Conservation (phyloP, 2,113 vertebrate species). For the Rhodinocichla rosea region DNA sequence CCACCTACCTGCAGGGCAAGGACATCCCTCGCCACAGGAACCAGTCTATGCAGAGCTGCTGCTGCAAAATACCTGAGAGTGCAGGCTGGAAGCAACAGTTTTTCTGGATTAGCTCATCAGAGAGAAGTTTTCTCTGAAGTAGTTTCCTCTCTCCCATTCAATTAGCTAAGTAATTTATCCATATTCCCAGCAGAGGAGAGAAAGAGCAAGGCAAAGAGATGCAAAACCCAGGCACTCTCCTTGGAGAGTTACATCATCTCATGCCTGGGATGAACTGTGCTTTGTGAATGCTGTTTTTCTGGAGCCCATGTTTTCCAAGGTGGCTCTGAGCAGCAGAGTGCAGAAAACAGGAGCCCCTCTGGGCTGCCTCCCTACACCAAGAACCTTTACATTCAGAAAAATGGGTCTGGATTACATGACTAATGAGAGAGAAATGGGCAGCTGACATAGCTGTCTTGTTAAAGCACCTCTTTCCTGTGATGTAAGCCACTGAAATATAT, state of each 20-base stretch:
- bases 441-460: not conserved
- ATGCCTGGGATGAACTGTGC: not conserved
- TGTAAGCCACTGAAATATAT: not conserved
- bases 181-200: not conserved
- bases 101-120: not conserved
- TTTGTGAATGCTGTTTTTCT: not conserved
- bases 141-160: not conserved
- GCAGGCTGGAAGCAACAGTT: not conserved
- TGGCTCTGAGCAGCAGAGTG: not conserved
- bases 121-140: not conserved
- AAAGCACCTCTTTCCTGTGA: not conserved
- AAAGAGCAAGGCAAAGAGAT: not conserved
- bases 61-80: not conserved
- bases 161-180: not conserved
- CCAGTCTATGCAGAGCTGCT: not conserved
- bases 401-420: not conserved
- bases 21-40: fast-evolving
- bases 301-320: not conserved
- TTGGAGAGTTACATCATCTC: not conserved
- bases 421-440: not conserved
- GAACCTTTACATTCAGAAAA: not conserved
- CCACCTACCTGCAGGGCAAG: not conserved
- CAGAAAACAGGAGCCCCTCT: not conserved
- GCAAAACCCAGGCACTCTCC: not conserved
- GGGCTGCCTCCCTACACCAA: not conserved